These are phyloP conservation scores for Ceratina australensis DNA, from an alignment of 1,140 invertebrate genomes.

Conservation along the genomic window DNA sequence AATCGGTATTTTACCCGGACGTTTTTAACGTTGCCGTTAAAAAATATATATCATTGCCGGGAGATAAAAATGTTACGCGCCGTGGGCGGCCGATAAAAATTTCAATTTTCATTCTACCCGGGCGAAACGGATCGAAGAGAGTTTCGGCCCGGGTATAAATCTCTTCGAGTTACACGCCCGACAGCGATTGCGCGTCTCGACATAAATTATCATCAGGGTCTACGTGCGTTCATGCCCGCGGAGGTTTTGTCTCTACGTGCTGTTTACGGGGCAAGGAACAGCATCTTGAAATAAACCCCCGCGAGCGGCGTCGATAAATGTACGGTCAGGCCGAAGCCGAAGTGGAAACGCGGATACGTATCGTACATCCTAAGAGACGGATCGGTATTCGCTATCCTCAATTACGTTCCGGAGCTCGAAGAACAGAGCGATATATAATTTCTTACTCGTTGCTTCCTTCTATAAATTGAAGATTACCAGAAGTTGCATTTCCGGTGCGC, in stretches of 20 bases:
- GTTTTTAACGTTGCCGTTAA: background rate
- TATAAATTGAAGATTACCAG: no score
- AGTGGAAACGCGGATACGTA: conserved; percentile 1
- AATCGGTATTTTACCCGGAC: background rate
- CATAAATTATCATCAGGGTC: conserved; percentile 35
- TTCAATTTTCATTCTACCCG: background rate
- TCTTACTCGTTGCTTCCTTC: no score
- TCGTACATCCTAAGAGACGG: background rate
- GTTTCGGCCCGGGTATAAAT: background rate
- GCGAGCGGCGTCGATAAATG: conserved; percentile 40
- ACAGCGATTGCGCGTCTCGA: conserved; percentile 22
- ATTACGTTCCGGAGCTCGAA: no score
- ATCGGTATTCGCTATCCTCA: conserved; percentile 1
- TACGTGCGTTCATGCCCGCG: background rate
- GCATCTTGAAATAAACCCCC: conserved; percentile 38
- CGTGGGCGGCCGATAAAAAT: no score
- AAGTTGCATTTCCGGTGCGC: no score
- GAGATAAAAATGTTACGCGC: background rate
- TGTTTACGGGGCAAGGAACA: background rate
- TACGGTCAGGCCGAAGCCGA: conserved; percentile 29
- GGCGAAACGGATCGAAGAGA: background rate
- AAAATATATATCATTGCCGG: background rate
- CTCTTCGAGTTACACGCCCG: background rate
- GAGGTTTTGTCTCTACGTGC: background rate
- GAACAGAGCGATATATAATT: no score